Evolutionary conservation across 2,113 vertebrate species (phyloP), one percentile per base, ranked within the genome.

Genomic region (Rhinoderma darwinii): DNA sequence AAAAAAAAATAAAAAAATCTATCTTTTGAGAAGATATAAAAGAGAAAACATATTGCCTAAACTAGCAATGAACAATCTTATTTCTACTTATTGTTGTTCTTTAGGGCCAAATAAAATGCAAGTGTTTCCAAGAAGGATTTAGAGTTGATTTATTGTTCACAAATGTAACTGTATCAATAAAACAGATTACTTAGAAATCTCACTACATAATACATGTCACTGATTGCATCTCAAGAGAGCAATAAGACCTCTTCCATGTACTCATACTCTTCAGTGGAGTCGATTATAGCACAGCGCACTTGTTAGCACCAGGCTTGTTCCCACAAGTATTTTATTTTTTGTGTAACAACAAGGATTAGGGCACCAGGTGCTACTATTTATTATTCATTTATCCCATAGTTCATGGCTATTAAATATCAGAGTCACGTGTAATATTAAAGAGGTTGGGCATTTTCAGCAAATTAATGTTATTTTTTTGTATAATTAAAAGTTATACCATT

Each of bases 111-210:
- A 43, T 41, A 82, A 82, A 61, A 39, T 43, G 17, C 7, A 80
- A 14, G n/a, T 66, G 22, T 43, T 44, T 82, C 80, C 41, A 82
- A 63, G 56, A 82, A 80, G 41, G 59, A 82, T 54, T 68, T 82
- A 82, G 63, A 44, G 39, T 66, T 66, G 59, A 82, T 63, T 82
- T 82, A 82, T 66, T 82, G 59, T 68, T 39, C n/a, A 44, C 37
- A 82, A 47, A 68, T 82, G 56, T 43, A 82, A 82, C 54, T 32
- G 41, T 66, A 82, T 82, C 80, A 82, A 82, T 82, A 82, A 82
- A 82, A 68, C 80, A 82, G 59, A 66, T 82, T 82, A 66, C 80
- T 66, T 66, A 47, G 59, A 82, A 82, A 66, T 82, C 56, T 82
- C 25, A 11, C 56, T 63, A 66, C 37, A 82, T 82, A 80, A 82